These are phyloP conservation scores for Nothoprocta pentlandii DNA, from an alignment of 2,113 vertebrate species.

Conservation along the genomic window DNA sequence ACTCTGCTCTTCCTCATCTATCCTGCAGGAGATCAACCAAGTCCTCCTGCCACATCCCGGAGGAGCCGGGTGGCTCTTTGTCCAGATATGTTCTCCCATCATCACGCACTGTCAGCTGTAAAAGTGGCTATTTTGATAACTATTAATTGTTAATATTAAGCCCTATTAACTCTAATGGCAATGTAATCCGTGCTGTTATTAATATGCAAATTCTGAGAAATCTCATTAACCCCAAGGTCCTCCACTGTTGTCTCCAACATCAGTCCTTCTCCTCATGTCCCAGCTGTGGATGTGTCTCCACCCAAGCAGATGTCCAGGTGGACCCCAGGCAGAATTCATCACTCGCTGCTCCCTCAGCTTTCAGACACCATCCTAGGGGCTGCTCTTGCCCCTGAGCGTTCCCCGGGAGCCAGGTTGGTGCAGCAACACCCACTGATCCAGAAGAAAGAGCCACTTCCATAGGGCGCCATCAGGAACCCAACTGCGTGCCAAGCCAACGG, in stretches of 20 bases:
- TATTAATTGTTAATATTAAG: neutral
- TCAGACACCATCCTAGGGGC: neutral
- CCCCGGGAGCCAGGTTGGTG: accelerated
- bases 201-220: conserved; percentile 48
- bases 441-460: neutral
- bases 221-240: conserved; percentile 3
- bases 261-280: neutral
- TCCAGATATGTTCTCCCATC: neutral
- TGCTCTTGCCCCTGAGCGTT: neutral
- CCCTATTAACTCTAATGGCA: neutral
- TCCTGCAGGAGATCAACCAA: neutral
- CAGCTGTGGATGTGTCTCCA: neutral
- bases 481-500: accelerated
- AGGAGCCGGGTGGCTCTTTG: neutral
- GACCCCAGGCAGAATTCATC: neutral
- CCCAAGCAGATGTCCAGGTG: accelerated
- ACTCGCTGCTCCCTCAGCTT: neutral
- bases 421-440: neutral
- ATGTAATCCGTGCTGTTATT: neutral
- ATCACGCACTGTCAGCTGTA: accelerated
- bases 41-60: accelerated
- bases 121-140: neutral
- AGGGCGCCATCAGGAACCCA: accelerated
- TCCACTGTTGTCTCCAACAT: neutral
- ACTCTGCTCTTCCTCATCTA: neutral